A percentile compares a stretch with the other conserved stretches of the same genome.
Evolutionary conservation across 2,797 vertebrate species (phyloP).

Genomic region (Anas bahamensis): DNA sequence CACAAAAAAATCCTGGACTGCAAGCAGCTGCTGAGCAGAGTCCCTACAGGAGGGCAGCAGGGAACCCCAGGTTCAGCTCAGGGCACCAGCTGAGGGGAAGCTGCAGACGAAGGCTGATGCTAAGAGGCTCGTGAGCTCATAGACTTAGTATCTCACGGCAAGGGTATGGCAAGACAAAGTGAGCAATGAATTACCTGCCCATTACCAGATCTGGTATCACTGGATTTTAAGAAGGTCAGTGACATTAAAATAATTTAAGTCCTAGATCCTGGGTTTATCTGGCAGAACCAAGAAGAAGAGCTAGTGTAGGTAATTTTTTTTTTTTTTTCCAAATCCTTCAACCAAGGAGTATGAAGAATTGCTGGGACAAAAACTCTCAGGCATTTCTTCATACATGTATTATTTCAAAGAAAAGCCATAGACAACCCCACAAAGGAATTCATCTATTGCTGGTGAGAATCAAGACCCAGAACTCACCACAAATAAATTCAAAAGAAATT

Average conservation of each 20-base stretch:
- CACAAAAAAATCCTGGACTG: not conserved
- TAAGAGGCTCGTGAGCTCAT: not conserved
- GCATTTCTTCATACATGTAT: not conserved
- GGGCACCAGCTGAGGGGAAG: not conserved
- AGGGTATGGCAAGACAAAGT: not conserved
- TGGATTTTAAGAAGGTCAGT: not conserved
- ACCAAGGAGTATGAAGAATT: not conserved
- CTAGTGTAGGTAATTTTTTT: not conserved
- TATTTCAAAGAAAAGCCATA: not conserved
- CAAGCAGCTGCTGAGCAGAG: not conserved
- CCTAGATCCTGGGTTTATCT: not conserved
- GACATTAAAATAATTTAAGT: not conserved
- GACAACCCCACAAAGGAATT: not conserved
- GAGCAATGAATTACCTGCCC: not conserved
- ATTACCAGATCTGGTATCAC: not conserved
- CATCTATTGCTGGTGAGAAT: not conserved
- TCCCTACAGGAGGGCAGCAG: not conserved
- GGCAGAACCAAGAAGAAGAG: not conserved
- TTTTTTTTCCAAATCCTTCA: not conserved
- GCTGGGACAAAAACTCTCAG: not conserved
- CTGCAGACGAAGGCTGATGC: not conserved
- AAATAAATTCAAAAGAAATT: not conserved
- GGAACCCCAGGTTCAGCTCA: not conserved
- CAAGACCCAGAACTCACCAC: not conserved
- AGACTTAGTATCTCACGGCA: accelerated